phyloP scores from a whole-genome alignment of 30 jellyfish, hydroid and myxozoan species.

The Cassiopea xamachana region DNA sequence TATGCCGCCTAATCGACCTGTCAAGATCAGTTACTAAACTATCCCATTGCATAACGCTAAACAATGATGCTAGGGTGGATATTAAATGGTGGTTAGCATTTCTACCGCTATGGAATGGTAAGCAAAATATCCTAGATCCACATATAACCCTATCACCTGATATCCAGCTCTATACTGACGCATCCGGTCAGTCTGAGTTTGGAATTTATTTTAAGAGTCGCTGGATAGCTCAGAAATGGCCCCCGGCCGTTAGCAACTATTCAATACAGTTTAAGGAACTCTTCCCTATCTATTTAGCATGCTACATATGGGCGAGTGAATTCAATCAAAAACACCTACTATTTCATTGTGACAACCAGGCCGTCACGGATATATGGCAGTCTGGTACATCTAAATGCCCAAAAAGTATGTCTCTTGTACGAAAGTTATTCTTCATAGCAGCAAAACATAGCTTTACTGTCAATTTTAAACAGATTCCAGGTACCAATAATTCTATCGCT shows the following conservation, averaged over 20 bases:
- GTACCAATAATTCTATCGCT: not conserved
- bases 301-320: not conserved
- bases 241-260: not conserved
- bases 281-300: not conserved
- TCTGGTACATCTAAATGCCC: not conserved
- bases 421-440: not conserved
- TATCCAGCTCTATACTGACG: not conserved
- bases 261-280: conserved; percentile 17
- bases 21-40: conserved; percentile 1
- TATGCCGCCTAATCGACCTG: not conserved
- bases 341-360: not conserved
- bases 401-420: not conserved
- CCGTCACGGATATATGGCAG: not conserved
- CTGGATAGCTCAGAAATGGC: conserved; percentile 17
- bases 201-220: conserved; percentile 3
- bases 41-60: not conserved
- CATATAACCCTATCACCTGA: not conserved
- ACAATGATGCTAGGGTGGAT: conserved; percentile 3
- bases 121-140: conserved; percentile 8
- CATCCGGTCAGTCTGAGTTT: conserved; percentile 20
- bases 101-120: conserved; percentile 15
- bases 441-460: not conserved
- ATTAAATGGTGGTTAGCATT: conserved; percentile 1
- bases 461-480: not conserved
- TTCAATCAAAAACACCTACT: not conserved